These are phyloP conservation scores for Bombus huntii DNA, from an alignment of 1,140 invertebrate species.

Conservation along the genomic window DNA sequence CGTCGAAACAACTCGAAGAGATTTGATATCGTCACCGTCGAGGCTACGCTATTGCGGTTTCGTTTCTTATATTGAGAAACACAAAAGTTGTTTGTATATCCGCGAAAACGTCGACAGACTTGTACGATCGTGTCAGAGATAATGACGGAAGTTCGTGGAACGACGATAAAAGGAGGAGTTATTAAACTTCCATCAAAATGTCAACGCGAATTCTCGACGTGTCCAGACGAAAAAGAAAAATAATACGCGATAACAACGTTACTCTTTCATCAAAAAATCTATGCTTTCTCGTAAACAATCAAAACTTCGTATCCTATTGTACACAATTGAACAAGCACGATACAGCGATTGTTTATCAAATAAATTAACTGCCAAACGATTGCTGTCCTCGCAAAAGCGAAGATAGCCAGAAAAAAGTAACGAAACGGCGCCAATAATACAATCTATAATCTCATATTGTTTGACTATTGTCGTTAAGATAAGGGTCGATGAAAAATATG, in stretches of 20 bases:
- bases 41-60: background rate
- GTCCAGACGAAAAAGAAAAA: background rate
- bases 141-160: background rate
- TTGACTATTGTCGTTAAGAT: background rate
- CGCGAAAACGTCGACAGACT: background rate
- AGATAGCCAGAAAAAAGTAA: background rate
- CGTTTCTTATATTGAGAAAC: constrained; percentile 2
- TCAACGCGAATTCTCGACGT: background rate
- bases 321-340: no score
- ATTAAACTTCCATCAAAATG: no score
- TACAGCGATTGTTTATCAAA: no score
- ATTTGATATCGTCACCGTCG: no score
- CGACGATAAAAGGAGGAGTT: background rate
- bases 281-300: no score
- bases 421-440: constrained; percentile 11
- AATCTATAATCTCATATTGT: background rate
- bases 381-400: background rate
- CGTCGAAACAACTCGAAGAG: background rate
- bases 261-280: no score
- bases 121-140: background rate
- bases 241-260: background rate
- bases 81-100: background rate
- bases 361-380: background rate
- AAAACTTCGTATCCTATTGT: no score
- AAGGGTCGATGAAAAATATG: background rate